Conservation (phyloP, 2,888 invertebrate genomes). For the Bedellia somnulentella region DNA sequence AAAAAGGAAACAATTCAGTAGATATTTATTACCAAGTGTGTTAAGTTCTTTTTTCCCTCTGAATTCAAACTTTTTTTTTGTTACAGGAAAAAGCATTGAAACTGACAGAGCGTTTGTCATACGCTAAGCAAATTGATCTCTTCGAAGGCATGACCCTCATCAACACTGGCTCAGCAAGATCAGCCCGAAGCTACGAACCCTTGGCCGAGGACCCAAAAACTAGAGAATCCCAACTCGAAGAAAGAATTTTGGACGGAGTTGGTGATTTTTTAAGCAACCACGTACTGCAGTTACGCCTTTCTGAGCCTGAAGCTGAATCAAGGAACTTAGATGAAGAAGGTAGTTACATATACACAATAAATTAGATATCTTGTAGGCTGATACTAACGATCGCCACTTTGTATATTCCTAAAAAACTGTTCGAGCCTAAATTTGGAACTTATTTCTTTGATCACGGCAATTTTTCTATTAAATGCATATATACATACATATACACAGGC, state of each 20-base stretch:
- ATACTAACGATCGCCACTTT: neutral
- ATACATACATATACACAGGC: too few species aligned
- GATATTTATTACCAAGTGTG: too few species aligned
- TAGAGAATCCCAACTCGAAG: slow-evolving; percentile 42
- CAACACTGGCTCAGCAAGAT: slow-evolving; percentile 52
- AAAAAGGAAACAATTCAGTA: too few species aligned
- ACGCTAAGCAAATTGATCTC: slow-evolving; percentile 50
- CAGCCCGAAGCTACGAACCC: slow-evolving; percentile 46
- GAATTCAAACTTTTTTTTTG: too few species aligned
- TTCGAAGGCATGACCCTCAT: slow-evolving; percentile 52
- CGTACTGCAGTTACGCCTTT: slow-evolving; percentile 44
- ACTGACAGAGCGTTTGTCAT: slow-evolving; percentile 60
- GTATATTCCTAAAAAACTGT: neutral
- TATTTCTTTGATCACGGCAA: too few species aligned
- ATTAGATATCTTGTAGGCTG: neutral
- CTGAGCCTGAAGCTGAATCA: slow-evolving; percentile 33
- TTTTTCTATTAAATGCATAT: too few species aligned
- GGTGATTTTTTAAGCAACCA: slow-evolving; percentile 48
- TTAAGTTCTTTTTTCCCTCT: too few species aligned
- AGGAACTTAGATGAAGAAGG: slow-evolving; percentile 50
- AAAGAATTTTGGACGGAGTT: slow-evolving; percentile 42
- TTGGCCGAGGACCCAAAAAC: slow-evolving; percentile 41
- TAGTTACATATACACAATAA: slow-evolving; percentile 13
- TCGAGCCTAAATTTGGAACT: neutral
- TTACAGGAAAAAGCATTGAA: slow-evolving; percentile 63